These are phyloP conservation scores for Geotrypetes seraphini DNA, from an alignment of 2,797 vertebrate genomes.

Conservation along the genomic window DNA sequence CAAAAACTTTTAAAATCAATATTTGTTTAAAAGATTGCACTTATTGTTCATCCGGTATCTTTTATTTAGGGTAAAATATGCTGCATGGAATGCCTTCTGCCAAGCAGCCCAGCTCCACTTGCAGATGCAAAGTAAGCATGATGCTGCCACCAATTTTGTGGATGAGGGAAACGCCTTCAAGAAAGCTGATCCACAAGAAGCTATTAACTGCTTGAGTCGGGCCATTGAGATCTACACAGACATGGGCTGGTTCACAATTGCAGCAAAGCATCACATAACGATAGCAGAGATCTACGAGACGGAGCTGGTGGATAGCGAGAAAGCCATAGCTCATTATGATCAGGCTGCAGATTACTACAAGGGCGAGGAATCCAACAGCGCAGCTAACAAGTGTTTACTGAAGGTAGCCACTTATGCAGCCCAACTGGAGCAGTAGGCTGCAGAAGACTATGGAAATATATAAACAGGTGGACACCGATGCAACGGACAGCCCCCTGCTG, in stretches of 20 bases:
- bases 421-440: constrained; percentile 86
- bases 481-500: constrained; percentile 85
- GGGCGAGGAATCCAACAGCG: constrained; percentile 81
- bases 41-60: too few relatives aligned
- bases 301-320: constrained; percentile 82
- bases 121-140: constrained; percentile 89
- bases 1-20: too few relatives aligned
- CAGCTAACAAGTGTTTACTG: constrained; percentile 88
- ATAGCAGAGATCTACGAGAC: constrained; percentile 88
- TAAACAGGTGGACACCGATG: constrained; percentile 80
- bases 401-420: constrained; percentile 86
- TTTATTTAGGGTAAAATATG: too few relatives aligned
- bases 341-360: constrained; percentile 91
- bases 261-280: constrained; percentile 84
- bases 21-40: too few relatives aligned
- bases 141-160: constrained; percentile 82
- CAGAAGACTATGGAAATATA: constrained; percentile 87
- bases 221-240: constrained; percentile 79
- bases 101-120: constrained; percentile 81
- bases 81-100: constrained; percentile 83
- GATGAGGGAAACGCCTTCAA: constrained; percentile 90
- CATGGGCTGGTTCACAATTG: constrained; percentile 85
- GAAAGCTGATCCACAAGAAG: constrained; percentile 87
- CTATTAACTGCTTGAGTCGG: constrained; percentile 60
- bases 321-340: constrained; percentile 88